Percentiles rank a stretch among this genome's conserved stretches.
These are phyloP conservation scores for Monoplex corrugatus DNA, from an alignment of 2,888 invertebrate species.

Conservation along the genomic window DNA sequence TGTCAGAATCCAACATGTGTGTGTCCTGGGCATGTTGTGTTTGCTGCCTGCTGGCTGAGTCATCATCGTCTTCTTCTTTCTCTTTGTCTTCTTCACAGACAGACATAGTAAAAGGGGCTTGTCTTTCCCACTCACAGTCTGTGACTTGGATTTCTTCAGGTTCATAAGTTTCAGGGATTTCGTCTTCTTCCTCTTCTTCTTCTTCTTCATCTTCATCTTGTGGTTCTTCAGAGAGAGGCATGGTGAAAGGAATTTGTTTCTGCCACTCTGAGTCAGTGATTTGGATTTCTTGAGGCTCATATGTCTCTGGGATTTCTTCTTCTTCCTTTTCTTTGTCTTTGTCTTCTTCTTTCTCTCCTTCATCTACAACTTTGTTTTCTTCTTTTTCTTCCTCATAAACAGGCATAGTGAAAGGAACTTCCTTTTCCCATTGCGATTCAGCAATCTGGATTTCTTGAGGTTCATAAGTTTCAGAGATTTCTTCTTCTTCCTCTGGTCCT, in stretches of 20 bases:
- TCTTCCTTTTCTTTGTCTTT: background rate
- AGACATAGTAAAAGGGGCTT: background rate
- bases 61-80: background rate
- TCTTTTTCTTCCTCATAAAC: background rate
- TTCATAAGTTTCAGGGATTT: slow-evolving; percentile 27
- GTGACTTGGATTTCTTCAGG: background rate
- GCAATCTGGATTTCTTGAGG: slow-evolving; percentile 10
- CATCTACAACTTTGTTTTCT: background rate
- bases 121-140: background rate
- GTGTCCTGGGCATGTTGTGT: background rate
- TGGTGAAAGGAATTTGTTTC: background rate
- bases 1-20: background rate
- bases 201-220: background rate
- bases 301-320: slow-evolving; percentile 11
- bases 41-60: background rate
- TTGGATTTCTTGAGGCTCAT: slow-evolving; percentile 10
- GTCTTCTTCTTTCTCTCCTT: background rate
- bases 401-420: background rate
- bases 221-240: background rate
- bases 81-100: background rate
- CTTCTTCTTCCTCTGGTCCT: background rate
- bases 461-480: background rate
- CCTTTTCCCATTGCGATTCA: background rate
- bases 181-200: background rate
- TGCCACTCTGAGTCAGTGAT: slow-evolving; percentile 6